A percentile compares a stretch with the other conserved stretches of the same genome.
Conservation (phyloP, 1,140 invertebrate genomes). For the Sminthurides bifidus region DNA sequence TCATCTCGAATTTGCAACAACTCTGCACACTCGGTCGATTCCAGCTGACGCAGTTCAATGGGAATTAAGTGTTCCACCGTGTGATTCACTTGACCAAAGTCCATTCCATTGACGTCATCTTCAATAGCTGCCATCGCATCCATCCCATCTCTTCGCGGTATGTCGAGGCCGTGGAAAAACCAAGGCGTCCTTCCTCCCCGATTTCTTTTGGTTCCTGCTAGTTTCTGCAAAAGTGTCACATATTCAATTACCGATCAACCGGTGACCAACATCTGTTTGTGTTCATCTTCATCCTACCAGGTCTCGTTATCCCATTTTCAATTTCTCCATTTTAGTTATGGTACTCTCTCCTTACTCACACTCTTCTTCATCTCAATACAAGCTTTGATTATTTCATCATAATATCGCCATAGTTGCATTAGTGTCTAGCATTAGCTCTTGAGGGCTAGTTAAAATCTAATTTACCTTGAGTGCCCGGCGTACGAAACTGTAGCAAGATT, state of each 20-base stretch:
- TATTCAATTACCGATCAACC: background rate
- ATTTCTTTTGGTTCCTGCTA: conserved; percentile 58
- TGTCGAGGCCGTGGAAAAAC: conserved; percentile 50
- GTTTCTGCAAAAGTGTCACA: conserved; percentile 45
- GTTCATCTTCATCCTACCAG: too few species aligned
- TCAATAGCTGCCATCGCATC: conserved; percentile 18
- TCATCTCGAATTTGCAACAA: conserved; percentile 9
- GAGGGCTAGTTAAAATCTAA: too few species aligned
- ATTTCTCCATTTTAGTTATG: too few species aligned
- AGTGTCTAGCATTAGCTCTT: too few species aligned
- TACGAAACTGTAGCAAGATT: conserved; percentile 88
- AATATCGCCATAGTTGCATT: too few species aligned
- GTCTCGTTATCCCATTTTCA: too few species aligned
- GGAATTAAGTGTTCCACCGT: conserved; percentile 59
- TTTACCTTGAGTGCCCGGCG: conserved; percentile 66
- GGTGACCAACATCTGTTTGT: too few species aligned
- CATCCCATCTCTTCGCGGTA: conserved; percentile 41
- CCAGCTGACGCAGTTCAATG: conserved; percentile 73
- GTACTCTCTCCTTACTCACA: too few species aligned
- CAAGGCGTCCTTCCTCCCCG: conserved; percentile 48
- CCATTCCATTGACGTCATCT: conserved; percentile 3
- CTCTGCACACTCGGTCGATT: conserved; percentile 36
- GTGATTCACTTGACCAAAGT: conserved; percentile 39
- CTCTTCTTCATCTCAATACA: too few species aligned
- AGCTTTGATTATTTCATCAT: too few species aligned